Conservation (phyloP, 2,888 invertebrate genomes). For the Glyphotaelius pellucidus region DNA sequence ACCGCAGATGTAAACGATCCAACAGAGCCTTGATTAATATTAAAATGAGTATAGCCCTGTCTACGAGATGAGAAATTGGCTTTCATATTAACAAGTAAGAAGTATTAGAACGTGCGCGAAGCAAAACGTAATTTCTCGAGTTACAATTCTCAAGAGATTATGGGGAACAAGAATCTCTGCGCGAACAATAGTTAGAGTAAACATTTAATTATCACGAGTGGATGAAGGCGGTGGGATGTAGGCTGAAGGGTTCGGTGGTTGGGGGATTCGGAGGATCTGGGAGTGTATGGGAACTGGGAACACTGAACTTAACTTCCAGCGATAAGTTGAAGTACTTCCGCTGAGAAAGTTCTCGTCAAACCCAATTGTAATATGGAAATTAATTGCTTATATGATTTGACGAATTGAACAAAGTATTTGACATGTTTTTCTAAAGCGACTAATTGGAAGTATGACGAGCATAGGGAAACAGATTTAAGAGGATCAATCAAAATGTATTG, state of each 20-base stretch:
- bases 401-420: too few species aligned
- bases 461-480: neutral
- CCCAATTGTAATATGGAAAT: neutral
- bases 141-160: neutral
- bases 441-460: neutral
- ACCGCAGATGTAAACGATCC: neutral
- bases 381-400: neutral
- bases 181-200: neutral
- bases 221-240: too few species aligned
- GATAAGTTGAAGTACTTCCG: neutral
- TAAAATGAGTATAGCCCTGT: neutral
- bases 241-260: too few species aligned
- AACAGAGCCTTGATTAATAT: neutral
- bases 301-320: neutral
- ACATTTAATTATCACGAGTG: neutral
- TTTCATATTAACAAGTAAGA: neutral
- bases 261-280: neutral
- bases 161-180: neutral
- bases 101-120: neutral
- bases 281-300: neutral
- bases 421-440: neutral
- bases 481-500: neutral
- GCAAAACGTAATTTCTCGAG: neutral
- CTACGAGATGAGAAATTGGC: neutral
- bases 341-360: neutral